phyloP scores from a whole-genome alignment of 2,113 vertebrate genomes.

The Physeter macrocephalus region DNA sequence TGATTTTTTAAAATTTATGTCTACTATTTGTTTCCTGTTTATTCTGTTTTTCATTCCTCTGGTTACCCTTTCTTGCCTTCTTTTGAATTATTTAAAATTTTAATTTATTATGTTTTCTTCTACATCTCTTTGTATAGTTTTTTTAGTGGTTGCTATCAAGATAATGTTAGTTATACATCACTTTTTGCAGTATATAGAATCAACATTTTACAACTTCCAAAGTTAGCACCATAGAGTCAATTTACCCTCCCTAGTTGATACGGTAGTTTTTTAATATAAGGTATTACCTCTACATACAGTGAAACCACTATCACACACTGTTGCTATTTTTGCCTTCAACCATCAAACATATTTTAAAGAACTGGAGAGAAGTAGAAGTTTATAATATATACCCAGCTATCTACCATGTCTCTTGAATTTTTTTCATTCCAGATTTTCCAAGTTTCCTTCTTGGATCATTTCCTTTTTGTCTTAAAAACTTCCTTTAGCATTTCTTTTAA shows the following conservation, averaged over 20 bases:
- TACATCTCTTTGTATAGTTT: background rate
- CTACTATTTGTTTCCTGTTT: background rate
- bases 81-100: background rate
- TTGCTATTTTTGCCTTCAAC: background rate
- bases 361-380: background rate
- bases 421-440: background rate
- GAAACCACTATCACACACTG: background rate
- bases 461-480: background rate
- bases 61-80: background rate
- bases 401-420: background rate
- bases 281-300: background rate
- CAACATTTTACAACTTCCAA: background rate
- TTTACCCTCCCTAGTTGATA: background rate
- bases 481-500: background rate
- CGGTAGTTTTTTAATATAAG: no score
- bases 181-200: background rate
- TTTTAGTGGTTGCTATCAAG: background rate
- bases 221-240: background rate
- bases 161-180: background rate
- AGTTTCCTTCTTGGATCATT: background rate
- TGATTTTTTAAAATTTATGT: background rate
- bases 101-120: background rate
- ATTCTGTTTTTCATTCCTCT: background rate
- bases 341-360: conserved; percentile 13
- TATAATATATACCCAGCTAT: background rate